Evolutionary conservation across 2,888 invertebrate genomes (phyloP), one percentile per base, ranked within the genome.

Genomic region (Acronicta alni): DNA sequence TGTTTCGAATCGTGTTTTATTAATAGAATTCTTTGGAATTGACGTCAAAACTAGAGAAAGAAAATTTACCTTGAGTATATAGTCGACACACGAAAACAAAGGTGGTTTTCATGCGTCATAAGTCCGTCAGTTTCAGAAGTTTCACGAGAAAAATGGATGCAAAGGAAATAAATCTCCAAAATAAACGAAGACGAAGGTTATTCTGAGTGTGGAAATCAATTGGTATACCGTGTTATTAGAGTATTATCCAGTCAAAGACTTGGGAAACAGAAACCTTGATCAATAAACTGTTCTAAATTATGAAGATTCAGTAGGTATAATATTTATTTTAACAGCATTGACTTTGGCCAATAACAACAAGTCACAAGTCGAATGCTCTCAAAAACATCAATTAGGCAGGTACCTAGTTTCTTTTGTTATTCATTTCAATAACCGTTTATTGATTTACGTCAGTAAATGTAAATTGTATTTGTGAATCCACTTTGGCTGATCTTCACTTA

Each of bases 151-250:
- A 35, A 54, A n/a, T 44, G 38, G 23, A 37, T 32, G 16, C 23
- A 58, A 8, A 26, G 15, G 38, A 46, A 17, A 1, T 39, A 16
- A 16, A 18, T 1, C 18, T 39, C 10, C 0, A 44, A 58, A 55
- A 57, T 41, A 59, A 56, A 46, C 26, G 18, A 52, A 56, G 68
- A 72, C 69, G 72, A 56, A 61, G 61, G 61, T 49, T 62, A 67
- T 67, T 58, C 60, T 45, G 20, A 52, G 54, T 46, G 44, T 37
- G 51, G 32, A 53, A 68, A 67, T 48, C 23, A 6, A 55, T 14
- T 59, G 45, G 43, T 23, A 63, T 54, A 59, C 67, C 23, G 8
- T 23, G 23, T 23, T 23, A 30, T 30, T 30, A 5, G 10, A 1
- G 4, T 12, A 49, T 61, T 61, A 67, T 49, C 49, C 12, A 64